Conservation (phyloP, 2,888 invertebrate genomes). For the Gibbula magus region DNA sequence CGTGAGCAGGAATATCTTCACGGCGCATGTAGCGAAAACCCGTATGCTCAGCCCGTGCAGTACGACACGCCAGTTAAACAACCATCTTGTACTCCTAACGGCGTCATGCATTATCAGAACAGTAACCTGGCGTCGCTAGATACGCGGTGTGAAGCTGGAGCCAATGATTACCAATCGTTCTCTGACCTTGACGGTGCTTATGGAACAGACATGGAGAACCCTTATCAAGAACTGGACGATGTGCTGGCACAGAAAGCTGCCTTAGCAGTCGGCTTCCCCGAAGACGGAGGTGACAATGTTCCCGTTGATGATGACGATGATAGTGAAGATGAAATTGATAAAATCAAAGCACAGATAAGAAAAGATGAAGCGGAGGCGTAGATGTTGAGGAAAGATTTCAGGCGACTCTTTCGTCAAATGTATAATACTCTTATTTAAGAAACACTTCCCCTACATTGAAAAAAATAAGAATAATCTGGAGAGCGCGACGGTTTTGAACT, state of each 20-base stretch:
- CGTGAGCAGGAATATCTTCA: neutral
- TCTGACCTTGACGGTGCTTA: neutral
- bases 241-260: neutral
- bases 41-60: neutral
- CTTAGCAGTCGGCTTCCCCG: neutral
- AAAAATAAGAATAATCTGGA: too few species aligned
- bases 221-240: neutral
- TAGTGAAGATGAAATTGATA: neutral
- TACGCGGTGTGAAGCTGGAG: neutral
- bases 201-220: neutral
- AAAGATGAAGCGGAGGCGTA: neutral
- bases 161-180: neutral
- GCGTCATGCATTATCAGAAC: neutral
- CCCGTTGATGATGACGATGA: neutral
- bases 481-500: too few species aligned
- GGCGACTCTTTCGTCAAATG: too few species aligned
- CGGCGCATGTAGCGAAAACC: neutral
- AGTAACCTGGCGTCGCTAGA: neutral
- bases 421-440: too few species aligned
- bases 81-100: neutral
- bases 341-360: neutral
- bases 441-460: too few species aligned
- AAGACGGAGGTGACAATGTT: neutral
- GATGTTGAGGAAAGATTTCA: too few species aligned
- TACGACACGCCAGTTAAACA: neutral